These are phyloP conservation scores for Heterodera carotae DNA, from an alignment of 1,140 invertebrate genomes.

Conservation along the genomic window DNA sequence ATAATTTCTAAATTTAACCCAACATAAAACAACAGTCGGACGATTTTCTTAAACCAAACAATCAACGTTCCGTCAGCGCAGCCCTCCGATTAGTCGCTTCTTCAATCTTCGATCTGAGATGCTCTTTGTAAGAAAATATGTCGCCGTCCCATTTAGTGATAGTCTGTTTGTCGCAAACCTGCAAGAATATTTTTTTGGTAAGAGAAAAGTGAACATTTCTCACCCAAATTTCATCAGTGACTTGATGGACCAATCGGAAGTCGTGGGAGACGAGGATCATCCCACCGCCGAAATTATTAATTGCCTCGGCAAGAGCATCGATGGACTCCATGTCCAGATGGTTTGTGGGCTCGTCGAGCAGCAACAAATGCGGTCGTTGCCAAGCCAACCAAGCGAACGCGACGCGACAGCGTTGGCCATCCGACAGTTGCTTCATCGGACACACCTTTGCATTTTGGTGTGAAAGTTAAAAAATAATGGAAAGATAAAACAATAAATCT, in stretches of 20 bases:
- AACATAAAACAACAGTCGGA: neutral
- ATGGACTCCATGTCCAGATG: constrained; percentile 98
- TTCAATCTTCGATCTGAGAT: constrained; percentile 74
- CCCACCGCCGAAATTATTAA: constrained; percentile 96
- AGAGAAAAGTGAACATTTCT: neutral
- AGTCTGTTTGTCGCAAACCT: constrained; percentile 83
- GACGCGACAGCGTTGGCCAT: constrained; percentile 95
- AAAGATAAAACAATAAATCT: too few species aligned
- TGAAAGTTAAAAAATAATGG: too few species aligned
- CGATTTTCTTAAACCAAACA: neutral
- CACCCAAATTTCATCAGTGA: constrained; percentile 78
- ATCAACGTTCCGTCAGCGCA: constrained; percentile 34
- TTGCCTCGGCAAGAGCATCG: constrained; percentile 92
- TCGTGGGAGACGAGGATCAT: constrained; percentile 96
- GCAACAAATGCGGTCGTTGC: constrained; percentile 87
- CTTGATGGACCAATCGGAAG: constrained; percentile 96
- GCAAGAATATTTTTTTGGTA: neutral
- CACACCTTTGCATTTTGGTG: constrained; percentile 74
- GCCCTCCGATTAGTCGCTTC: constrained; percentile 13
- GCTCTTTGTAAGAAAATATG: constrained; percentile 93
- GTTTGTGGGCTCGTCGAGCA: constrained; percentile 97
- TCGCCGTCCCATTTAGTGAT: constrained; percentile 95
- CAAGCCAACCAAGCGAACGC: constrained; percentile 96
- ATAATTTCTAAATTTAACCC: too few species aligned
- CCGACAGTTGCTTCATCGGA: constrained; percentile 93